A percentile compares a stretch with the other conserved stretches of the same genome.
phyloP scores from a whole-genome alignment of 92 coral and sea anemone species.

The Blastomussa wellsi region DNA sequence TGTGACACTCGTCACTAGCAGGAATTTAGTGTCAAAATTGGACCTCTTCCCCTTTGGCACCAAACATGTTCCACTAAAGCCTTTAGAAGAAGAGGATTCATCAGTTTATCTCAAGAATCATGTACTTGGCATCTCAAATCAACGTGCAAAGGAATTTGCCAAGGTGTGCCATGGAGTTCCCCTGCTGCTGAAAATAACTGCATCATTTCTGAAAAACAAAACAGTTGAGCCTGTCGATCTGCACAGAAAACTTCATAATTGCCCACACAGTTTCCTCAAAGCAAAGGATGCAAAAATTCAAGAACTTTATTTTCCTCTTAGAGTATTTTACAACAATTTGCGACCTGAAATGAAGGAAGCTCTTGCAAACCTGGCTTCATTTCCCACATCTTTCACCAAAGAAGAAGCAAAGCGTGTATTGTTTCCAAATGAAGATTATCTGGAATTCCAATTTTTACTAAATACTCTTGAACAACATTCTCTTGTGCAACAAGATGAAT shows the following conservation, averaged over 20 bases:
- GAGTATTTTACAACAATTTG: conserved; percentile 55
- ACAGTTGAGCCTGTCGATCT: conserved; percentile 25
- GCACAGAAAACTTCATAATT: conserved; percentile 27
- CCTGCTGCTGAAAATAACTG: conserved; percentile 57
- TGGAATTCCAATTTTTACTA: conserved; percentile 19
- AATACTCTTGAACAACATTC: conserved; percentile 43
- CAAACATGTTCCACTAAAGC: conserved; percentile 38
- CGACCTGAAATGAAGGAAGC: conserved; percentile 45
- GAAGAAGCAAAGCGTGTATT: conserved; percentile 49
- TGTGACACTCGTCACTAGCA: conserved; percentile 59
- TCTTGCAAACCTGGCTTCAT: conserved; percentile 60
- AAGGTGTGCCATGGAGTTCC: conserved; percentile 71
- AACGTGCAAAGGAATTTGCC: conserved; percentile 45
- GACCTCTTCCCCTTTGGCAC: conserved; percentile 22
- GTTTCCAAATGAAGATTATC: conserved; percentile 23
- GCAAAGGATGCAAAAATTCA: conserved; percentile 4
- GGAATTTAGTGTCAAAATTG: conserved; percentile 27
- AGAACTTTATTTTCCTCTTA: conserved; percentile 1
- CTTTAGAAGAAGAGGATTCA: conserved; percentile 33
- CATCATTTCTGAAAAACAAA: conserved; percentile 48
- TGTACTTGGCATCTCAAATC: neutral
- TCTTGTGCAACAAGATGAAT: conserved; percentile 57
- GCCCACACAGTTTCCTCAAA: conserved; percentile 17
- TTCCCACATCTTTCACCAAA: conserved; percentile 62
- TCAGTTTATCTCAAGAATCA: conserved; percentile 14